Percentiles rank a stretch among this genome's conserved stretches.
phyloP scores from a whole-genome alignment of 2,888 invertebrate genomes.

The Chorisops tibialis region DNA sequence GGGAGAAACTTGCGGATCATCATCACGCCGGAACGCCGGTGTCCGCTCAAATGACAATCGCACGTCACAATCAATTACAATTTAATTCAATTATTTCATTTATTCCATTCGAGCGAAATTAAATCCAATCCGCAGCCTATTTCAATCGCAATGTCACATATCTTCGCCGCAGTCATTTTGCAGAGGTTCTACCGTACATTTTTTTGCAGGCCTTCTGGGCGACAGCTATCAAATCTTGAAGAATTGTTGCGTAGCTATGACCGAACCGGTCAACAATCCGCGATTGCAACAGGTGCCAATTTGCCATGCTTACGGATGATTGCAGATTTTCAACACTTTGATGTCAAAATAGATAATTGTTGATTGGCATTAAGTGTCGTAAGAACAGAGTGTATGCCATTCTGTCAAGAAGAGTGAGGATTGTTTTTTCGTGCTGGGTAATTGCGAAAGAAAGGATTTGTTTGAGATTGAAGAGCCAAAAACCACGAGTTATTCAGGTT shows the following conservation, averaged over 20 bases:
- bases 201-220: neutral
- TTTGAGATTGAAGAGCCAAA: too few species aligned
- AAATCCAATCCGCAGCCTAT: too few species aligned
- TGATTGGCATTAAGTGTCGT: too few species aligned
- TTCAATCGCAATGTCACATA: too few species aligned
- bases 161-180: too few species aligned
- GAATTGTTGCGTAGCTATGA: neutral
- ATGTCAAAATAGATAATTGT: constrained; percentile 6
- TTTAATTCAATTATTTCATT: constrained; percentile 33
- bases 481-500: too few species aligned
- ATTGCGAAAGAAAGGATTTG: too few species aligned
- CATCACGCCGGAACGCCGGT: constrained; percentile 3
- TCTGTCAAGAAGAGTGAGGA: too few species aligned
- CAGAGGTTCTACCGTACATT: too few species aligned
- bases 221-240: neutral
- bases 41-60: constrained; percentile 29
- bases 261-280: neutral
- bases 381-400: too few species aligned
- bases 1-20: constrained; percentile 10
- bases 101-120: constrained; percentile 19
- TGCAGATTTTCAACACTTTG: constrained; percentile 5
- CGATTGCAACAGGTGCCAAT: neutral
- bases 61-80: constrained; percentile 32
- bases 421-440: too few species aligned
- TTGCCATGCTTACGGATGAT: neutral